Conservation (phyloP, 2,113 vertebrate genomes). For the Eptesicus fuscus region DNA sequence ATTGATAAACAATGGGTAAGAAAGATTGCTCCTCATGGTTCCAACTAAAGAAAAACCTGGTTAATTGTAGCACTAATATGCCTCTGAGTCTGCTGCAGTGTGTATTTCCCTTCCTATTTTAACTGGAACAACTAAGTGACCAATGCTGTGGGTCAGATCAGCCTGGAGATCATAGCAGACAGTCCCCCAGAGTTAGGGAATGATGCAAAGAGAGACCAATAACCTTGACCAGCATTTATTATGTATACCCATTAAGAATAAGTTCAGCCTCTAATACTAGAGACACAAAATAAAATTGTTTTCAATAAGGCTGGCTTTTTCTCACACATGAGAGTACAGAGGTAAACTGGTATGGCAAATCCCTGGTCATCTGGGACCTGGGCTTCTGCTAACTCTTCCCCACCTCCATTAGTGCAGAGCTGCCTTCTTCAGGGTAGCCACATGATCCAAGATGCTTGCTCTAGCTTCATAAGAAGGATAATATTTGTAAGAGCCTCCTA, state of each 20-base stretch:
- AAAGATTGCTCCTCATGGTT: neutral
- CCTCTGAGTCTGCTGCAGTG: neutral
- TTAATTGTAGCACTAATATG: fast-evolving
- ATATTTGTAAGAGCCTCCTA: neutral
- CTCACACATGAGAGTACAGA: neutral
- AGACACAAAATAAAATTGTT: neutral
- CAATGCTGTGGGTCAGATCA: neutral
- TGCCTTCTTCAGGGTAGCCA: neutral
- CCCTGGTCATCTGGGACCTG: neutral
- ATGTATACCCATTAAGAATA: neutral
- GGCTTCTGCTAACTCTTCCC: neutral
- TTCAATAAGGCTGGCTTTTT: neutral
- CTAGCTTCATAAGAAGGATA: neutral
- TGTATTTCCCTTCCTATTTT: neutral
- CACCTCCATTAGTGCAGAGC: neutral
- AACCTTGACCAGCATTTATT: neutral
- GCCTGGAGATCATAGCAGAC: neutral
- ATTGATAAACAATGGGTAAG: neutral
- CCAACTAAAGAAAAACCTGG: neutral
- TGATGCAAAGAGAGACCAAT: neutral
- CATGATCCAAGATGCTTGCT: neutral
- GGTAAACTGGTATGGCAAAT: neutral
- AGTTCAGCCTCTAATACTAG: neutral
- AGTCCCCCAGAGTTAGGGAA: neutral
- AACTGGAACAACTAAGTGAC: neutral